phyloP scores from a whole-genome alignment of 1,140 invertebrate genomes.

The Megalopta genalis region DNA sequence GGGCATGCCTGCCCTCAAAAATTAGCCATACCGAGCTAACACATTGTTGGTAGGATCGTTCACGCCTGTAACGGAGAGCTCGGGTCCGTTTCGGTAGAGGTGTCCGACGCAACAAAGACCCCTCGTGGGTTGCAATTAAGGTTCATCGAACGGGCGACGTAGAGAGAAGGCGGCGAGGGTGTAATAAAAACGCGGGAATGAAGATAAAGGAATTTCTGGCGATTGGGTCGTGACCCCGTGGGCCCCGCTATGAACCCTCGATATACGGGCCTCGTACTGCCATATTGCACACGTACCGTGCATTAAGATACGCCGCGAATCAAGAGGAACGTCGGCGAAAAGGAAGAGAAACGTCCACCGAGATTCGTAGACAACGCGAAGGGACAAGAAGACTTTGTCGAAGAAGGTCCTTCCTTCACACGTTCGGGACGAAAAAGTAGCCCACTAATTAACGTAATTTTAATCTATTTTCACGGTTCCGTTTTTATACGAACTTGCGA shows the following conservation, averaged over 20 bases:
- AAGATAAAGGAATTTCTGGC: conserved; percentile 60
- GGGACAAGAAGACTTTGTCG: no score
- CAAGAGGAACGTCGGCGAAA: neutral
- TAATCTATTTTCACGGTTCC: no score
- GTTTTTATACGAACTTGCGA: no score
- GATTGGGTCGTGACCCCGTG: conserved; percentile 49
- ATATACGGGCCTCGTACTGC: conserved; percentile 47
- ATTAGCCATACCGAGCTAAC: neutral
- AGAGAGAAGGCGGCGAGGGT: conserved; percentile 44
- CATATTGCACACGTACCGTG: conserved; percentile 52
- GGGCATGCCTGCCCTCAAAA: no score
- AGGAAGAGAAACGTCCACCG: conserved; percentile 34
- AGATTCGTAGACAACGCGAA: conserved; percentile 14
- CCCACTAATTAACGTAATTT: no score
- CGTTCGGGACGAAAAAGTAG: no score
- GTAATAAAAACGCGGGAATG: conserved; percentile 56
- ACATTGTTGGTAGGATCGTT: conserved; percentile 13
- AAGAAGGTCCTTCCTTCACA: no score
- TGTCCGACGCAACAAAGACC: conserved; percentile 36
- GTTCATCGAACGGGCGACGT: conserved; percentile 44
- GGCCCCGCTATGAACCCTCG: conserved; percentile 46
- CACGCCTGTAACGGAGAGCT: conserved; percentile 16
- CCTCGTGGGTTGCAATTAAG: conserved; percentile 45
- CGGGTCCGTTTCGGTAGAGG: conserved; percentile 28
- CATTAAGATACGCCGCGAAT: conserved; percentile 46